Evolutionary conservation across 2,888 invertebrate species (phyloP).

Genomic region (Venusia cambrica): DNA sequence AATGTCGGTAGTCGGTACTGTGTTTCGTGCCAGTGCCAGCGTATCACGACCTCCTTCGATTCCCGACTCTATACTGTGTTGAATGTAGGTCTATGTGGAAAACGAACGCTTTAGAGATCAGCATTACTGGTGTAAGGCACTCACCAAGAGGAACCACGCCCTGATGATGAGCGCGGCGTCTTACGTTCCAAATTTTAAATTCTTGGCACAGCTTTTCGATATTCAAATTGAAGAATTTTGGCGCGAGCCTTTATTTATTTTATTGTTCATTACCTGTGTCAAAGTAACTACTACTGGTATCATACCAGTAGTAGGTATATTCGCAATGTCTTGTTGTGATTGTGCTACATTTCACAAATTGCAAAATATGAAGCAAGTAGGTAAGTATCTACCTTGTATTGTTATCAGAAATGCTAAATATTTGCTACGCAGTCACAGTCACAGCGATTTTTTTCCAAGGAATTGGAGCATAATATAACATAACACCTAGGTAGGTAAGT

Average conservation of each 20-base stretch:
- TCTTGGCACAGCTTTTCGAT: conserved; percentile 44
- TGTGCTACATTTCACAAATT: conserved; percentile 7
- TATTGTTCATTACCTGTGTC: no score
- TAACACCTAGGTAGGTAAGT: no score
- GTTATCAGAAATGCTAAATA: conserved; percentile 9
- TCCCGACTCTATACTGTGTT: conserved; percentile 3
- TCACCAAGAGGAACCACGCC: conserved; percentile 52
- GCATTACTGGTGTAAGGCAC: conserved; percentile 31
- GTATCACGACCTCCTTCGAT: conserved; percentile 12
- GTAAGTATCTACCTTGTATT: no score
- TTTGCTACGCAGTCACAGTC: neutral
- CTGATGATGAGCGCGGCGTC: conserved; percentile 43
- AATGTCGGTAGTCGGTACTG: conserved; percentile 33
- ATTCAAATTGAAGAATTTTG: conserved; percentile 18
- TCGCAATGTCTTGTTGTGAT: conserved; percentile 11
- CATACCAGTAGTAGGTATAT: no score
- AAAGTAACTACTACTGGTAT: no score
- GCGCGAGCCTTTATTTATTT: conserved; percentile 13
- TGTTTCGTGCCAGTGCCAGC: conserved; percentile 9
- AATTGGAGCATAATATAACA: no score
- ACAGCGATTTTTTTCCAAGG: no score
- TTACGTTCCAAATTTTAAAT: conserved; percentile 50
- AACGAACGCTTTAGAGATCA: conserved; percentile 40
- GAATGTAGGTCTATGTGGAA: conserved; percentile 16
- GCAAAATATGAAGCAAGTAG: conserved; percentile 5